Percentiles rank a stretch among this genome's conserved stretches.
Evolutionary conservation across 2,797 vertebrate genomes (phyloP).

Genomic region (Typhlichthys eigenmanni): DNA sequence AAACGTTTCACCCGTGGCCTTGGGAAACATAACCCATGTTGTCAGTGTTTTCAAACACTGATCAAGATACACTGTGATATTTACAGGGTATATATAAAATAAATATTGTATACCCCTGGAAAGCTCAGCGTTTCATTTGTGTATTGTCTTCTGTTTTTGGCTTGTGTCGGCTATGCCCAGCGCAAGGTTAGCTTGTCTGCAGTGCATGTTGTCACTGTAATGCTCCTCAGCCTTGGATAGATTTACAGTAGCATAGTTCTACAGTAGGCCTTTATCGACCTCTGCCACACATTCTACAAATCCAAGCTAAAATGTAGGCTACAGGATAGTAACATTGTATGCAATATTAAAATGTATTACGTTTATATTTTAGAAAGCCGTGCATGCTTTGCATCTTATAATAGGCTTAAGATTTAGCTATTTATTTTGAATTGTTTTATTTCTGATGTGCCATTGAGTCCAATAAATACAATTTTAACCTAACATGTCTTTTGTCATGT

Average conservation of each 20-base stretch:
- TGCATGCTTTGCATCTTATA: not conserved
- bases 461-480: not conserved
- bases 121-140: constrained; percentile 30
- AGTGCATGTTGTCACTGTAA: constrained; percentile 22
- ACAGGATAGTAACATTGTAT: too few species aligned
- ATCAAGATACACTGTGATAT: constrained; percentile 53
- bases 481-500: too few species aligned
- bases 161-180: constrained; percentile 69
- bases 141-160: constrained; percentile 59
- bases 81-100: not conserved
- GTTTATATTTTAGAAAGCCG: too few species aligned
- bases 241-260: not conserved
- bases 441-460: not conserved
- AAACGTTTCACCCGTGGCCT: constrained; percentile 42
- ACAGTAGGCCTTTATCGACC: too few species aligned
- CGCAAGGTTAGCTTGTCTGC: constrained; percentile 69
- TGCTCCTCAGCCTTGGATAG: constrained; percentile 66
- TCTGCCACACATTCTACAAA: not conserved
- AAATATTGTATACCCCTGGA: constrained; percentile 29
- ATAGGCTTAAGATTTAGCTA: not conserved
- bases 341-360: too few species aligned
- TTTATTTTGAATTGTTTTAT: too few species aligned
- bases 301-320: constrained; percentile 6
- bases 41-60: constrained; percentile 36
- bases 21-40: constrained; percentile 7